phyloP scores from a whole-genome alignment of 2,797 vertebrate species.

The Argyrosomus regius region DNA sequence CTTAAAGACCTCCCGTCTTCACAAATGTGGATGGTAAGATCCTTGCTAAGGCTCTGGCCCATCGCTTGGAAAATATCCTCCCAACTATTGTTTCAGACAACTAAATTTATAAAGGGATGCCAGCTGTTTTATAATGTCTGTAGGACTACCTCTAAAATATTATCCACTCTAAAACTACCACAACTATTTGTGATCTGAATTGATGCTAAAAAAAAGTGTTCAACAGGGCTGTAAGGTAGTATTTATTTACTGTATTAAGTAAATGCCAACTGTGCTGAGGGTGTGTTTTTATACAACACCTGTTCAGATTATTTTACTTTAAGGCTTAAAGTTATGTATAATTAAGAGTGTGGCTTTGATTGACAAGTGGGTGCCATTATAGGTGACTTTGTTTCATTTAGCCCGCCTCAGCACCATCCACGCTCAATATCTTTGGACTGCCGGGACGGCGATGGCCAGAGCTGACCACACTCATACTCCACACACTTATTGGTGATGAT shows the following conservation, averaged over 20 bases:
- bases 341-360: too few relatives aligned
- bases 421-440: too few relatives aligned
- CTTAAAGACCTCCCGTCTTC: background rate
- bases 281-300: too few relatives aligned
- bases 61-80: background rate
- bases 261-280: too few relatives aligned
- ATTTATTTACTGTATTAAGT: background rate
- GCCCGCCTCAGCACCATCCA: too few relatives aligned
- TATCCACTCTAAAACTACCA: background rate
- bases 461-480: background rate
- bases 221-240: background rate
- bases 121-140: background rate
- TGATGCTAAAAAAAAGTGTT: background rate
- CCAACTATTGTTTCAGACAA: background rate
- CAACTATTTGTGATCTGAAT: background rate
- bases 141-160: background rate
- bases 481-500: background rate
- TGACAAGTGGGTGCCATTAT: too few relatives aligned
- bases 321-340: too few relatives aligned
- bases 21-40: conserved; percentile 25
- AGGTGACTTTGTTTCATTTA: too few relatives aligned
- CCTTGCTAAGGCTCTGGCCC: background rate
- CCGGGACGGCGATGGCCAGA: too few relatives aligned
- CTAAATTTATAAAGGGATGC: background rate
- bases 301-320: too few relatives aligned